Conservation (phyloP, 2,797 vertebrate species). For the Gallinago nigripennis region DNA sequence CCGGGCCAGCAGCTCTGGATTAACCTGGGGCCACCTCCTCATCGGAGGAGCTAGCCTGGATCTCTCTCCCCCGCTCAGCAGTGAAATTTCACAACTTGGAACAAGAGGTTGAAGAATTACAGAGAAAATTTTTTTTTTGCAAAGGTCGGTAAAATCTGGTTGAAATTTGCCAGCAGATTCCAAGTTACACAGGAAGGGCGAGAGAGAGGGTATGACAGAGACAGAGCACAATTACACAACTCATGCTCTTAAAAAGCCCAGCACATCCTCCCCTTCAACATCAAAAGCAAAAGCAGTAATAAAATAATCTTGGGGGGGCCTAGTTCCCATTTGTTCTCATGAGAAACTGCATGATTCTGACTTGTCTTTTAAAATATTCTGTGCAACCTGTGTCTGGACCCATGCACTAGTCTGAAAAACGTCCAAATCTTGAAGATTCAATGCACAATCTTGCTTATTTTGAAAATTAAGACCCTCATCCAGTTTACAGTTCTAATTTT, state of each 20-base stretch:
- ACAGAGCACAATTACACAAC: neutral
- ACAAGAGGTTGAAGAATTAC: neutral
- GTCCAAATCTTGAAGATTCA: neutral
- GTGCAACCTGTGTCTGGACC: neutral
- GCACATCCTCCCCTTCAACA: neutral
- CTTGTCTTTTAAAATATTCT: neutral
- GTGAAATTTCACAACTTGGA: neutral
- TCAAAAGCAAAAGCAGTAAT: neutral
- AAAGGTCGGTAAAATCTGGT: neutral
- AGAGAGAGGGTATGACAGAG: fast-evolving
- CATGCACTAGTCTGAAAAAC: neutral
- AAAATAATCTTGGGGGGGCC: neutral
- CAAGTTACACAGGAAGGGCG: neutral
- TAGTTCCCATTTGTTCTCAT: neutral
- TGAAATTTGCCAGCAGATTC: neutral
- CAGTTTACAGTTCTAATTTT: neutral
- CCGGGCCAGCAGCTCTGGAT: neutral
- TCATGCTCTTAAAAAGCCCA: neutral
- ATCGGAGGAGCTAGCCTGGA: fast-evolving
- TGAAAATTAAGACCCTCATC: neutral
- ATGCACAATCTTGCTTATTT: neutral
- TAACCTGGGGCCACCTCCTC: neutral
- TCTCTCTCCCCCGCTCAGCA: fast-evolving
- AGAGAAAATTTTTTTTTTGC: neutral
- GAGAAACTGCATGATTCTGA: neutral